Evolutionary conservation across 2,888 invertebrate species (phyloP).

Genomic region (Rhyacophila evoluta): DNA sequence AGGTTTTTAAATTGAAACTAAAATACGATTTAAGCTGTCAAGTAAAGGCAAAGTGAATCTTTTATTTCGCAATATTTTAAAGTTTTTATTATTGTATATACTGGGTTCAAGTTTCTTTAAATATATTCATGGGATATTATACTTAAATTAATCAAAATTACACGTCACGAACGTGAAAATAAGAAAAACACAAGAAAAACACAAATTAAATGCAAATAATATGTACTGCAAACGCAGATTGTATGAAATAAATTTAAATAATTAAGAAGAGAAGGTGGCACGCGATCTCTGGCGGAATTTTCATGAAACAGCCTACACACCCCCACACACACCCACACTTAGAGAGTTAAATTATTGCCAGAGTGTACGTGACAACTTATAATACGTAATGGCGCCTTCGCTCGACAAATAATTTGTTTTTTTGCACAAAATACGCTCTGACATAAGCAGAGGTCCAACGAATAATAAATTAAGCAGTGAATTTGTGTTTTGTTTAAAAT

Average conservation of each 20-base stretch:
- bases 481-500: too few species aligned
- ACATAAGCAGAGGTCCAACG: not conserved
- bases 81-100: too few species aligned
- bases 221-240: not conserved
- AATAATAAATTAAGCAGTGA: too few species aligned
- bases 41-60: too few species aligned
- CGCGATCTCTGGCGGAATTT: slow-evolving; percentile 25
- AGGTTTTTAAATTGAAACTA: too few species aligned
- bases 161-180: not conserved
- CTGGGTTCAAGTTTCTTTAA: not conserved
- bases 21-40: too few species aligned
- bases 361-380: slow-evolving; percentile 22
- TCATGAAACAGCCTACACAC: slow-evolving; percentile 2
- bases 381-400: not conserved
- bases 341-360: not conserved
- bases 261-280: slow-evolving; percentile 11
- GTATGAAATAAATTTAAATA: slow-evolving; percentile 17
- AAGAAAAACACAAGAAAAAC: not conserved
- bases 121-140: not conserved
- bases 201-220: slow-evolving; percentile 10
- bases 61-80: too few species aligned
- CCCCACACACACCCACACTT: too few species aligned
- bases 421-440: slow-evolving; percentile 1
- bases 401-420: slow-evolving; percentile 11
- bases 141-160: not conserved